Evolutionary conservation across 64 coral and sea anemone genomes (phyloP).

Genomic region (Montipora cactus): DNA sequence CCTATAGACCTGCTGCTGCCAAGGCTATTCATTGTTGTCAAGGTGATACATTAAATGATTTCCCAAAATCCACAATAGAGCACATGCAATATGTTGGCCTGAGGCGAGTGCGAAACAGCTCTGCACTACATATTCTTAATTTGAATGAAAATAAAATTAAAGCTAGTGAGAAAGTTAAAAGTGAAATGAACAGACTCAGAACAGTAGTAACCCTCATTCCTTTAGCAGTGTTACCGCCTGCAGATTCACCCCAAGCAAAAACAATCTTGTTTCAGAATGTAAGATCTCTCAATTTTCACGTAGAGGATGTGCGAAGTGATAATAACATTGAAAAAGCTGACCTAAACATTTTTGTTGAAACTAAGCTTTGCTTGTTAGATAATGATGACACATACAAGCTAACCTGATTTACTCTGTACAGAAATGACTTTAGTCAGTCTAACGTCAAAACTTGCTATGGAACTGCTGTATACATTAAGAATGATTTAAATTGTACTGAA

Average conservation of each 20-base stretch:
- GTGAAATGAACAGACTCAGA: conserved; percentile 12
- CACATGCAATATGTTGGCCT: too few relatives aligned
- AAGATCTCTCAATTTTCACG: neutral
- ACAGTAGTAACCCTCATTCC: neutral
- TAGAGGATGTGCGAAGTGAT: conserved; percentile 1
- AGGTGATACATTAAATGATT: too few relatives aligned
- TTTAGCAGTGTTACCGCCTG: neutral
- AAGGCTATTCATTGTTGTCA: too few relatives aligned
- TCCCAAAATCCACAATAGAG: too few relatives aligned
- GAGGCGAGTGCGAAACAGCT: too few relatives aligned
- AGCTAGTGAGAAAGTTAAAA: neutral
- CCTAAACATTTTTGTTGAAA: conserved; percentile 63
- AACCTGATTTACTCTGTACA: conserved; percentile 17
- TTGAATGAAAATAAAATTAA: conserved; percentile 4
- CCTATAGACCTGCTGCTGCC: too few relatives aligned
- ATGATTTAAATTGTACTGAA: conserved; percentile 8
- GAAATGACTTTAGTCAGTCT: conserved; percentile 30
- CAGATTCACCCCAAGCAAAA: neutral
- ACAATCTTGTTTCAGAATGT: conserved; percentile 21
- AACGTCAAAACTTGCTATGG: conserved; percentile 41
- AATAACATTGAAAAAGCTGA: conserved; percentile 42
- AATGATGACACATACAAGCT: neutral
- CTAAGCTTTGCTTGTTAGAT: conserved; percentile 30
- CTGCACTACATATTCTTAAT: too few relatives aligned
- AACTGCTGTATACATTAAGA: conserved; percentile 39